These are phyloP conservation scores for Drosophila miranda DNA, from an alignment of 1,140 invertebrate species.

Conservation along the genomic window DNA sequence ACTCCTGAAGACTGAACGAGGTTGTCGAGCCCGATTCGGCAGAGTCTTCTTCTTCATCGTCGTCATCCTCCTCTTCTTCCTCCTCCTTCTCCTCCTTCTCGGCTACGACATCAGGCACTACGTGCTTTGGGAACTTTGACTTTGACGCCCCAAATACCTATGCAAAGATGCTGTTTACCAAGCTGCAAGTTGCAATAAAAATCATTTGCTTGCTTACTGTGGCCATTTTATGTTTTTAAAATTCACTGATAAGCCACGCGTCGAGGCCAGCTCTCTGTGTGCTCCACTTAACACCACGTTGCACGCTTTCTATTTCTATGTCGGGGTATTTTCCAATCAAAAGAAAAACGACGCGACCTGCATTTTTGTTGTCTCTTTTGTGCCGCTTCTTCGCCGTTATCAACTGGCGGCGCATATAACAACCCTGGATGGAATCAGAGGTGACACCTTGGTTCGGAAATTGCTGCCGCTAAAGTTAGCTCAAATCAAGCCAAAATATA, in stretches of 20 bases:
- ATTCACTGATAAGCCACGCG: constrained; percentile 46
- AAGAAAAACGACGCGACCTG: constrained; percentile 66
- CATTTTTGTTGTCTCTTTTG: constrained; percentile 60
- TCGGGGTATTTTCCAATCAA: constrained; percentile 37
- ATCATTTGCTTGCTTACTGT: constrained; percentile 39
- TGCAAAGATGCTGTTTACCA: constrained; percentile 33
- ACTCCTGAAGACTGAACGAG: constrained; percentile 78
- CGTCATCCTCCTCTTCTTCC: constrained; percentile 35
- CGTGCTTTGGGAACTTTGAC: constrained; percentile 44
- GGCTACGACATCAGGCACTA: neutral
- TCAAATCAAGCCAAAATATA: too few relatives aligned
- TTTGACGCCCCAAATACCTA: constrained; percentile 51
- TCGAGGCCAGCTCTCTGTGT: constrained; percentile 29
- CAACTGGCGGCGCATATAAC: constrained; percentile 26
- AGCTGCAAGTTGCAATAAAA: constrained; percentile 1
- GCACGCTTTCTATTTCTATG: constrained; percentile 63
- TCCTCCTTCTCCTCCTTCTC: constrained; percentile 18
- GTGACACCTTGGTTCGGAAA: neutral
- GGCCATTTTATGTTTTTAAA: constrained; percentile 47
- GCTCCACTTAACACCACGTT: constrained; percentile 58
- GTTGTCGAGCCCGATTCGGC: constrained; percentile 62
- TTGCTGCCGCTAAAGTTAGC: neutral
- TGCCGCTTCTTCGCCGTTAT: constrained; percentile 76
- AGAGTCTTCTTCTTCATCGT: constrained; percentile 60
- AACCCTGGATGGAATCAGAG: constrained; percentile 9